A percentile compares a stretch with the other conserved stretches of the same genome.
Evolutionary conservation across 2,888 invertebrate species (phyloP).

Genomic region (Allygus modestus): DNA sequence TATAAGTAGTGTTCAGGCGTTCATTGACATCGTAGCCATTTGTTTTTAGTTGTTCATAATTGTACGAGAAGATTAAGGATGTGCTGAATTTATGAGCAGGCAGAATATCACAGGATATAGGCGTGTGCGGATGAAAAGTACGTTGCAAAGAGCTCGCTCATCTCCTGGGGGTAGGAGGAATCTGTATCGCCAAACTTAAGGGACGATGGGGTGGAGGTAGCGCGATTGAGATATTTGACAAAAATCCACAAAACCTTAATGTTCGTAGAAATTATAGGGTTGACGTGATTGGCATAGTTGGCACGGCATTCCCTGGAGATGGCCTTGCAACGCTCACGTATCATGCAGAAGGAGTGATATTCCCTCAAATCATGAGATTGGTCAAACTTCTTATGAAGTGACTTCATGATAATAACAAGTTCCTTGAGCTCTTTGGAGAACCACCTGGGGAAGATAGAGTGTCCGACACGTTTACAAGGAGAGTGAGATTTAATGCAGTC

Average conservation of each 20-base stretch:
- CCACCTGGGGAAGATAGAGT: neutral
- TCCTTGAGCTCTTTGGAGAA: conserved; percentile 2
- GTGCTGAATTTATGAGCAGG: no score
- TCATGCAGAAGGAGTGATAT: neutral
- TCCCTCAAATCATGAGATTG: neutral
- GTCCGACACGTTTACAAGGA: neutral
- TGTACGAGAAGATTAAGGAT: no score
- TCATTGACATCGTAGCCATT: no score
- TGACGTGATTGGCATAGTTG: neutral
- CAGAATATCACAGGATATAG: no score
- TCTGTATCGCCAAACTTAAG: no score
- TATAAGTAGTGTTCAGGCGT: no score
- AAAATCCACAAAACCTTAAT: neutral
- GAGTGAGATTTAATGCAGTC: neutral
- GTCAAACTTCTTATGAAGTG: neutral
- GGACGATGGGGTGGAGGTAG: neutral
- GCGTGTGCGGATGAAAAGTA: neutral
- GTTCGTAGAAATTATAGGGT: neutral
- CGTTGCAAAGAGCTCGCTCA: neutral
- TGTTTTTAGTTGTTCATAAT: no score
- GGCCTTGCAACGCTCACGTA: neutral
- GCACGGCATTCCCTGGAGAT: neutral
- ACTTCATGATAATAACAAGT: conserved; percentile 1
- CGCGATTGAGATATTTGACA: neutral
- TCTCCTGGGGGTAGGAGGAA: neutral